Evolutionary conservation across 2,797 vertebrate species (phyloP).

Genomic region (Thunnus albacares): DNA sequence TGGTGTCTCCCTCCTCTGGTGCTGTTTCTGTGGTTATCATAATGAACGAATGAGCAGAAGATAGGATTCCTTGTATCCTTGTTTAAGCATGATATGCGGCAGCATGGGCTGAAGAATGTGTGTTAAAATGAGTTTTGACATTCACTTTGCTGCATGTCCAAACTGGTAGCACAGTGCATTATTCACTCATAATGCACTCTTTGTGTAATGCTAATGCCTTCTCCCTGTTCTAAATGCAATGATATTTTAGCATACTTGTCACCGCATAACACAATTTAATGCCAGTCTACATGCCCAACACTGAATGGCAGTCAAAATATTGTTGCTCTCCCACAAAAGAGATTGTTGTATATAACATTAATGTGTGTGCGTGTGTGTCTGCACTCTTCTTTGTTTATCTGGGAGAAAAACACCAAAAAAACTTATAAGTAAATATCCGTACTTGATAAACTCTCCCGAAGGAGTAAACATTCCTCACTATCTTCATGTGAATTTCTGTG

Average conservation of each 20-base stretch:
- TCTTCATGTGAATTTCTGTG: constrained; percentile 16
- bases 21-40: constrained; percentile 52
- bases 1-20: constrained; percentile 41
- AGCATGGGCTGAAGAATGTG: constrained; percentile 92
- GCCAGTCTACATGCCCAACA: constrained; percentile 47
- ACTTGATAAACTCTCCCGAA: not conserved
- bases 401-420: constrained; percentile 9
- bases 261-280: constrained; percentile 74
- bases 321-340: constrained; percentile 42
- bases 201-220: constrained; percentile 90
- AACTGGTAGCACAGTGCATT: constrained; percentile 91
- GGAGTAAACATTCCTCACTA: constrained; percentile 27
- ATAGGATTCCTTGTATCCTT: constrained; percentile 76
- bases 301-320: constrained; percentile 61
- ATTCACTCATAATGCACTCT: constrained; percentile 92
- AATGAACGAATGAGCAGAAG: constrained; percentile 73
- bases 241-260: constrained; percentile 78
- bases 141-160: constrained; percentile 94
- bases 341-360: constrained; percentile 31
- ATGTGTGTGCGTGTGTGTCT: constrained; percentile 5
- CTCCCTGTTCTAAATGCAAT: constrained; percentile 75
- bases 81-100: constrained; percentile 87
- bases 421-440: constrained; percentile 19
- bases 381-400: not conserved
- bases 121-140: constrained; percentile 93